phyloP scores from a whole-genome alignment of 2,888 invertebrate genomes.

The Tridacna crocea region DNA sequence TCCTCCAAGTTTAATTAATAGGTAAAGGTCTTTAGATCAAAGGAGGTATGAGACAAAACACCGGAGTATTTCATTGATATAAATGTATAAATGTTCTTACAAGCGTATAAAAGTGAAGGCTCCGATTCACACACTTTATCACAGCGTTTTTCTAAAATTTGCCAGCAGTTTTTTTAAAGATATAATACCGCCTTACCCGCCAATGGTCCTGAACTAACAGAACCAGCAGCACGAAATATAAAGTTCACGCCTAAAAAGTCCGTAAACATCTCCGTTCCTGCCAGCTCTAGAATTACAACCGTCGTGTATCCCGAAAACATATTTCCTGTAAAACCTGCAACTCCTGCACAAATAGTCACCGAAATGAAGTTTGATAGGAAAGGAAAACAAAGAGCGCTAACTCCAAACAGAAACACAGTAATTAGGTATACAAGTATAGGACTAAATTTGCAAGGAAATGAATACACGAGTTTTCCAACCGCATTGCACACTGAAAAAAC shows the following conservation, averaged over 20 bases:
- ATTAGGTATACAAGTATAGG: background rate
- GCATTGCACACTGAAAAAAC: background rate
- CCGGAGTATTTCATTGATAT: no score
- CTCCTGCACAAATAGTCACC: background rate
- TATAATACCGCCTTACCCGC: background rate
- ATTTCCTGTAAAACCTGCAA: background rate
- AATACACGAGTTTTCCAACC: background rate
- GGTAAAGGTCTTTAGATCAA: no score
- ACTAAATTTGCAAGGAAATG: background rate
- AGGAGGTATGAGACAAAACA: no score
- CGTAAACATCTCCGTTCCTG: background rate
- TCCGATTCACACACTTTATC: no score
- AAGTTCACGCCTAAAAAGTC: background rate
- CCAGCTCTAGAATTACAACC: background rate
- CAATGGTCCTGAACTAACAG: background rate
- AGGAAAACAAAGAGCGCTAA: background rate
- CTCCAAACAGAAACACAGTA: background rate
- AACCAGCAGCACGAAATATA: background rate
- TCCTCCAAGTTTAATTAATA: no score
- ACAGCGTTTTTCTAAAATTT: no score
- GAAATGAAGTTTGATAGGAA: background rate
- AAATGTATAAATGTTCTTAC: no score
- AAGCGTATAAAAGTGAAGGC: no score
- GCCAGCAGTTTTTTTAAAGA: background rate
- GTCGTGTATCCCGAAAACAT: background rate